phyloP scores from a whole-genome alignment of 2,797 vertebrate genomes.

The Rhadinocentrus ornatus region DNA sequence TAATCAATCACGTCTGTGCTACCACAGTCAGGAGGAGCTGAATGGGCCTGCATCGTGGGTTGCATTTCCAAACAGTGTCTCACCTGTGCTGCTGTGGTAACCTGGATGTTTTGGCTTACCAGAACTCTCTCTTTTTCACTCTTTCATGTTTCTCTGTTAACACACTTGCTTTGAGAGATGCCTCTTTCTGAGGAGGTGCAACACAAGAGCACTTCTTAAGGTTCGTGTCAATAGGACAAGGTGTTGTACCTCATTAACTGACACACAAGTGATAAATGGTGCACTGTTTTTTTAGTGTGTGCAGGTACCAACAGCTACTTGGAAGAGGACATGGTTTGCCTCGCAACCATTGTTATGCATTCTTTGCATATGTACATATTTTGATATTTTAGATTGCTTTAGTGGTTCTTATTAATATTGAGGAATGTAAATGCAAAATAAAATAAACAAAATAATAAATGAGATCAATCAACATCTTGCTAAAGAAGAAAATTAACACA shows the following conservation, averaged over 20 bases:
- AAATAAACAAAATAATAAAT: conserved; percentile 11
- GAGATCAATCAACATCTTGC: too few species aligned
- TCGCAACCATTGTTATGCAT: conserved; percentile 29
- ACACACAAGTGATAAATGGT: conserved; percentile 67
- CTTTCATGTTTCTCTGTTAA: conserved; percentile 40
- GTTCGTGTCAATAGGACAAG: conserved; percentile 45
- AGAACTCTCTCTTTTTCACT: conserved; percentile 25
- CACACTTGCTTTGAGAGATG: conserved; percentile 48
- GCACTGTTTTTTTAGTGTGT: conserved; percentile 48
- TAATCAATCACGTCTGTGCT: conserved; percentile 59
- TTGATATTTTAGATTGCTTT: not conserved
- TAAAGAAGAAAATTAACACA: too few species aligned
- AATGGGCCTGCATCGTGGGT: conserved; percentile 73
- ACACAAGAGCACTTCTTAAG: conserved; percentile 68
- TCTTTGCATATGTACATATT: conserved; percentile 39
- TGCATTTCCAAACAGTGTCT: conserved; percentile 69
- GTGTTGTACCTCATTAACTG: conserved; percentile 57
- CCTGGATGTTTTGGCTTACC: conserved; percentile 49
- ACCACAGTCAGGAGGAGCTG: conserved; percentile 73
- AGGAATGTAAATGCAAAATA: conserved; percentile 3
- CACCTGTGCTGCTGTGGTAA: conserved; percentile 57
- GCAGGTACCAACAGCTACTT: conserved; percentile 49
- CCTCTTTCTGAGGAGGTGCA: conserved; percentile 51
- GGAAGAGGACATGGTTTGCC: conserved; percentile 39
- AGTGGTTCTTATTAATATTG: not conserved